A percentile compares a stretch with the other conserved stretches of the same genome.
Conservation (phyloP, 1,140 invertebrate genomes). For the Ceratosolen solmsi region DNA sequence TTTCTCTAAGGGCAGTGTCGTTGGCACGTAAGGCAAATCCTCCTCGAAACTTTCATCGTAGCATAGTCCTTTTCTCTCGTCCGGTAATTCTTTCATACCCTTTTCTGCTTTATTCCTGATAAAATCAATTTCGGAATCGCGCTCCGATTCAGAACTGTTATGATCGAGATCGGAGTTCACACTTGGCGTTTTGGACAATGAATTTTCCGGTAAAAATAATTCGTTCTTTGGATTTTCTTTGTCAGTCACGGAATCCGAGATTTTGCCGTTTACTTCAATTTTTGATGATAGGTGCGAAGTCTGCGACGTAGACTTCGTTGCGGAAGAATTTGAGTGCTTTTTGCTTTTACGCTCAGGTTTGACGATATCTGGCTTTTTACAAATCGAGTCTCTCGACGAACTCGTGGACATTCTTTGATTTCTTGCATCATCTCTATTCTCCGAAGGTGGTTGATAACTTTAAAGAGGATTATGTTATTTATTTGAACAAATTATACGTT, state of each 20-base stretch:
- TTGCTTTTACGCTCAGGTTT: conserved; percentile 67
- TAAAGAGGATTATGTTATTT: not conserved
- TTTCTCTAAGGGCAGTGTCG: conserved; percentile 87
- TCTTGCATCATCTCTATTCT: conserved; percentile 51
- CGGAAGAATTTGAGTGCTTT: conserved; percentile 45
- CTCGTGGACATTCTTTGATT: conserved; percentile 55
- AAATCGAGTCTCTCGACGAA: conserved; percentile 59
- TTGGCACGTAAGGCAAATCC: conserved; percentile 89
- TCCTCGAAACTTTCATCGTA: conserved; percentile 89
- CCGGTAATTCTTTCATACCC: conserved; percentile 63
- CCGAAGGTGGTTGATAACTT: conserved; percentile 9
- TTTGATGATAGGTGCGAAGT: not conserved
- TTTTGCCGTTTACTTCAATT: conserved; percentile 28
- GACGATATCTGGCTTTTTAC: conserved; percentile 59
- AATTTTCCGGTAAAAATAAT: conserved; percentile 24
- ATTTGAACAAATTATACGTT: too few species aligned
- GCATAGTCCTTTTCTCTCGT: conserved; percentile 83
- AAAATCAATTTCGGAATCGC: conserved; percentile 79
- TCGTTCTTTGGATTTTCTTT: conserved; percentile 11
- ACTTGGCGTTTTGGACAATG: conserved; percentile 59
- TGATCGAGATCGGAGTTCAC: conserved; percentile 73
- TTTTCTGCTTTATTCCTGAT: conserved; percentile 69
- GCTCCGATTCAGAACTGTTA: conserved; percentile 86
- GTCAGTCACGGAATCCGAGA: not conserved
- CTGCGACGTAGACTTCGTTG: not conserved